phyloP scores from a whole-genome alignment of 2,797 vertebrate species.

The Halcyon badia region DNA sequence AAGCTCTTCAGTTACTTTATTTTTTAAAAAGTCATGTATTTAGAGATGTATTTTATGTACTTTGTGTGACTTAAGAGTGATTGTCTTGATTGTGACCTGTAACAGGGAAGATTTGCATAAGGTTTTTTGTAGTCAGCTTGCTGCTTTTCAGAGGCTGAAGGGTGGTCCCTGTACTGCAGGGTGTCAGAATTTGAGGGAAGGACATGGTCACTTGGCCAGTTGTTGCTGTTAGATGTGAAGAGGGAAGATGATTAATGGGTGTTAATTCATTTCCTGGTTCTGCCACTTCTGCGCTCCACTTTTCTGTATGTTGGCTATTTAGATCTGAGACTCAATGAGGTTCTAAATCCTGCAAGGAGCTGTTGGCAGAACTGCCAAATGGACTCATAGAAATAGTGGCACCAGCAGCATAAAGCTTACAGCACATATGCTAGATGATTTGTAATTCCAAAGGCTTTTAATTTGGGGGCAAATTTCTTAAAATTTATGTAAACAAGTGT shows the following conservation, averaged over 20 bases:
- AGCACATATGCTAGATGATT: accelerated
- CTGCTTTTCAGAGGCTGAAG: not conserved
- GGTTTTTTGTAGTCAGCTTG: not conserved
- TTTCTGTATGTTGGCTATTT: not conserved
- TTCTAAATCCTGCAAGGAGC: not conserved
- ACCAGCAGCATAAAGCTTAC: not conserved
- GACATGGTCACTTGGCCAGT: not conserved
- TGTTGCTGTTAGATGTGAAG: not conserved
- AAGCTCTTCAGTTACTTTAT: not conserved
- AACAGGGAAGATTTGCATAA: not conserved
- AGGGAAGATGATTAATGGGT: not conserved
- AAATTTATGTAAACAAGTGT: not conserved
- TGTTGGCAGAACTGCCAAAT: not conserved
- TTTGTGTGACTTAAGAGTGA: not conserved
- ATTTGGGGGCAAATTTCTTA: not conserved
- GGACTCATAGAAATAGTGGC: not conserved
- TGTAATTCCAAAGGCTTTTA: not conserved
- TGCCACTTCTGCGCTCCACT: not conserved
- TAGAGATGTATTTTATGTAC: not conserved
- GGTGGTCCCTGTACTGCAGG: too few species aligned
- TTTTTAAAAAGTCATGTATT: not conserved
- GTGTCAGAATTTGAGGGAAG: not conserved
- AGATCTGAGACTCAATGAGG: not conserved
- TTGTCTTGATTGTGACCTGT: accelerated
- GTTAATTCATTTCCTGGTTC: not conserved